A percentile compares a stretch with the other conserved stretches of the same genome.
Evolutionary conservation across 1,140 invertebrate genomes (phyloP).

Genomic region (Drosophila triauraria): DNA sequence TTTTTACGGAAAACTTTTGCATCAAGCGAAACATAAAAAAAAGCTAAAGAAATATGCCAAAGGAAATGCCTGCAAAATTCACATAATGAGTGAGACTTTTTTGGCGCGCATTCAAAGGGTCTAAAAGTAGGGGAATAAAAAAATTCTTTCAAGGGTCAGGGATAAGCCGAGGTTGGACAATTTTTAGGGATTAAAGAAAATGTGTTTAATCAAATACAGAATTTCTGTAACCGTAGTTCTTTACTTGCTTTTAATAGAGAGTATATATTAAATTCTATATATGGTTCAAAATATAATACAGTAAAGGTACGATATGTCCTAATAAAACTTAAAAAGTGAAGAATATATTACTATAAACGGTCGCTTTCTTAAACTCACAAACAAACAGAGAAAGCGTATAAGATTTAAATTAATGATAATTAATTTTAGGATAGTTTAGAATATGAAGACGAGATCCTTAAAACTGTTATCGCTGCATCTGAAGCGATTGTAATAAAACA

Average conservation of each 20-base stretch:
- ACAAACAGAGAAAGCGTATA: too few species aligned
- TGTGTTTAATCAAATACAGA: background rate
- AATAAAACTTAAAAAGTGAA: too few species aligned
- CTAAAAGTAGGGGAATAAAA: slow-evolving; percentile 18
- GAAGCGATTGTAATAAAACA: background rate
- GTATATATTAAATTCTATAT: too few species aligned
- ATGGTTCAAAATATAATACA: too few species aligned
- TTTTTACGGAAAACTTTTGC: slow-evolving; percentile 44
- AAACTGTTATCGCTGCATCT: too few species aligned
- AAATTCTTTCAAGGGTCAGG: slow-evolving; percentile 12
- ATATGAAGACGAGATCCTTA: too few species aligned
- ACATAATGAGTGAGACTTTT: slow-evolving; percentile 48
- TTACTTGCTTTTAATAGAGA: too few species aligned
- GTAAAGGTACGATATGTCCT: too few species aligned
- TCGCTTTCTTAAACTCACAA: too few species aligned
- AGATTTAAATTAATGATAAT: too few species aligned
- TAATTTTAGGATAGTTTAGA: too few species aligned
- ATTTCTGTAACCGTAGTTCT: background rate
- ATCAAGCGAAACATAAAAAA: slow-evolving; percentile 21
- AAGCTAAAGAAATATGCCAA: slow-evolving; percentile 25
- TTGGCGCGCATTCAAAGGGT: slow-evolving; percentile 17
- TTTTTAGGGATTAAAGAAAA: background rate
- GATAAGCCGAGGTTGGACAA: background rate
- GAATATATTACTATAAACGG: too few species aligned
- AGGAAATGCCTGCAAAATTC: slow-evolving; percentile 48